These are phyloP conservation scores for Apodemia duryi DNA, from an alignment of 2,888 invertebrate genomes.

Conservation along the genomic window DNA sequence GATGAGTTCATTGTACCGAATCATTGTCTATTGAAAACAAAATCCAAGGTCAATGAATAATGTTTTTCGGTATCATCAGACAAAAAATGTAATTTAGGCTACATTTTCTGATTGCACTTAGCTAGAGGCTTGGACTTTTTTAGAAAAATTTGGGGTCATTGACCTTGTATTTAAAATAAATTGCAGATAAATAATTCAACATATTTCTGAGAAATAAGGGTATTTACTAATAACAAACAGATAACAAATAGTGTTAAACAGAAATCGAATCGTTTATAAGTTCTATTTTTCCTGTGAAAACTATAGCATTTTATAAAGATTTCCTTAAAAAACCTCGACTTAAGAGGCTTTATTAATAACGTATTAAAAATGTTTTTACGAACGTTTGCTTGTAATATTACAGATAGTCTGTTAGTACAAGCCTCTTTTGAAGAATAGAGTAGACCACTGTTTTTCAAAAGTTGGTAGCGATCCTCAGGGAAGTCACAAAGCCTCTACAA, in stretches of 20 bases:
- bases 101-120: background rate
- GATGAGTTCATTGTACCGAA: background rate
- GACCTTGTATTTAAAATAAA: background rate
- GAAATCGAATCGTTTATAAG: background rate
- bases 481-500: too few relatives aligned
- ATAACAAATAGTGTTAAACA: background rate
- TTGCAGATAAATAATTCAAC: background rate
- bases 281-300: background rate
- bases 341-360: background rate
- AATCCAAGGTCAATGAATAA: background rate
- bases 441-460: too few relatives aligned
- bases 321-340: background rate
- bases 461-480: too few relatives aligned
- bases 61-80: background rate
- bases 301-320: background rate
- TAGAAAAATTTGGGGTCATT: background rate
- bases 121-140: constrained; percentile 1
- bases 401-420: background rate
- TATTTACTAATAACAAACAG: background rate
- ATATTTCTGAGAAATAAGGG: background rate
- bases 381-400: background rate
- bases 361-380: background rate
- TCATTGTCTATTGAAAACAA: background rate
- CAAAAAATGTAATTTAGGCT: background rate
- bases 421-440: too few relatives aligned